phyloP scores from a whole-genome alignment of 2,797 vertebrate species.

The Carcharodon carcharias region DNA sequence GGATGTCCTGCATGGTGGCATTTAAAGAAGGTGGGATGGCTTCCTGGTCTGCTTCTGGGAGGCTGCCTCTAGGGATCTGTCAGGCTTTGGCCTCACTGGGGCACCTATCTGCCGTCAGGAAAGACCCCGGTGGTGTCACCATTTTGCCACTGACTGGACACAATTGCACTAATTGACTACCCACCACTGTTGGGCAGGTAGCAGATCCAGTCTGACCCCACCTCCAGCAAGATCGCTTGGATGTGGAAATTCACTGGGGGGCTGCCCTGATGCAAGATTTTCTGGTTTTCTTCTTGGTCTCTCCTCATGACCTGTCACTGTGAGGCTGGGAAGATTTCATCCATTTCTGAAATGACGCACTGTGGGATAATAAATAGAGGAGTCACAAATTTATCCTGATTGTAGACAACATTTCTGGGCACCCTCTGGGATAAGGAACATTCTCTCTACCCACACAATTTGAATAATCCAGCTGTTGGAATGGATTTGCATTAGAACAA shows the following conservation, averaged over 20 bases:
- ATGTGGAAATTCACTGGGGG: not conserved
- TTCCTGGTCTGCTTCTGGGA: not conserved
- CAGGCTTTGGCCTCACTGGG: not conserved
- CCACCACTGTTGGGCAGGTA: too few species aligned
- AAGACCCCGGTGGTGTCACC: too few species aligned
- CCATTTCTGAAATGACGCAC: not conserved
- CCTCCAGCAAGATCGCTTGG: too few species aligned
- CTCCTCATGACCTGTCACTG: too few species aligned
- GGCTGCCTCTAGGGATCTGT: not conserved
- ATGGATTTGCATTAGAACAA: not conserved
- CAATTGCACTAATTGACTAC: too few species aligned
- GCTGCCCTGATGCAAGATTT: not conserved
- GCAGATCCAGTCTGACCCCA: not conserved
- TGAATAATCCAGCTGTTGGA: not conserved
- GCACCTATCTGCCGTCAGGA: too few species aligned
- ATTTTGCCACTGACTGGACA: too few species aligned
- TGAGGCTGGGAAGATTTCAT: too few species aligned
- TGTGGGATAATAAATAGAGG: not conserved
- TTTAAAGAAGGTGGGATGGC: not conserved
- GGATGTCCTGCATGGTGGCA: not conserved
- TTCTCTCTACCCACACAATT: not conserved
- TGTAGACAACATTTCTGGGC: not conserved
- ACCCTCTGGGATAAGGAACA: not conserved
- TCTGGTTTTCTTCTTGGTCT: not conserved
- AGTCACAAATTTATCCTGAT: not conserved